Base-by-base conservation (phyloP, 2,797 vertebrate genomes). In the Lagodon rhomboides region DNA sequence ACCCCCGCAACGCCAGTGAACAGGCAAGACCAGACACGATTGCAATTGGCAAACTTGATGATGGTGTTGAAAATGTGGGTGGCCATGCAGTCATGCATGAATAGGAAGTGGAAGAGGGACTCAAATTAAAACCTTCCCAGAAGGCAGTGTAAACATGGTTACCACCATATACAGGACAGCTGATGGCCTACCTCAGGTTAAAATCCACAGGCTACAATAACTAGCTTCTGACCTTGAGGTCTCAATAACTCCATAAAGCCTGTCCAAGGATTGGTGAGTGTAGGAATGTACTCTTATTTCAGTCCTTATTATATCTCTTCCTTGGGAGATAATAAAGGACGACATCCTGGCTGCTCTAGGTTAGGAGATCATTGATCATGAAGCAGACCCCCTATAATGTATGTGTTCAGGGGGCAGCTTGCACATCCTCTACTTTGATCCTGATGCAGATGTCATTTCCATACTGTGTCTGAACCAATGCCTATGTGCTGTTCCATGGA, bases 401-500 rank as follows among this genome's bases (percentile, higher is more conserved):
- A 25, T 76, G 27, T 66, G 17, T 46, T 44, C 43, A 50, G 41
- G 38, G 38, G 20, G 56, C 38, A 22, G 15, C 53, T 64, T 20
- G 22, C 38, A 71, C 15, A 38, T 38, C n/a, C 22, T 47, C 4
- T 25, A 60, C 68, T 76, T 70, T 67, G 34, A 76, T 73, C 22
- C 46, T 20, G 49, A 70, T 30, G 23, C 30, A 78, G 41, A 38
- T 60, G 47, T 44, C 46, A 7, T 72, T 20, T 53, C 53, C 13
- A 60, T 46, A 54, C 18, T 27, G 5, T 44, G 27, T 43, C 16
- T 72, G 20, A 64, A 53, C 43, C 22, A 50, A 49, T 23, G 38
- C 58, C 44, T 61, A 20, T 50, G 54, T 61, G 53, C 50, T n/a
- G 20, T 65, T 54, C 6, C 46, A 13, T 1, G 20, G 54, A 67